A percentile compares a stretch with the other conserved stretches of the same genome.
These are phyloP conservation scores for Prorops nasuta DNA, from an alignment of 1,140 invertebrate genomes.

Conservation along the genomic window DNA sequence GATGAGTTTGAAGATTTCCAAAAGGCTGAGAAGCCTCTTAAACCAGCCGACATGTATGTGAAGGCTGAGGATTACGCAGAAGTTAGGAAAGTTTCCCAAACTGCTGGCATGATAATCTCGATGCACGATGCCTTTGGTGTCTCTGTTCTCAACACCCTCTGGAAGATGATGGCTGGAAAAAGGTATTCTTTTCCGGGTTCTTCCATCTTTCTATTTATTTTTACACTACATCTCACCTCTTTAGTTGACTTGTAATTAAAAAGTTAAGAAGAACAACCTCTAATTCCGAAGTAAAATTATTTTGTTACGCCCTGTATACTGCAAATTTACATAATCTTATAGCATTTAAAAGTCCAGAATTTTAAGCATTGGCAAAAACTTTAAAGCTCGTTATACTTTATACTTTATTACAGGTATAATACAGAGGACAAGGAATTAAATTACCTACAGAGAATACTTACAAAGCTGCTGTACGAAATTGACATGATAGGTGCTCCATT, in stretches of 20 bases:
- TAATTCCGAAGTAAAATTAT: background rate
- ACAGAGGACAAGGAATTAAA: slow-evolving; percentile 67
- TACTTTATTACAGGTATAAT: slow-evolving; percentile 56
- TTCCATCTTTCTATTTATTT: background rate
- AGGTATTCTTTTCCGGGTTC: too few relatives aligned
- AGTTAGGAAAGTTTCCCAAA: slow-evolving; percentile 29
- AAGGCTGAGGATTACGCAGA: slow-evolving; percentile 41
- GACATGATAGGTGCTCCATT: slow-evolving; percentile 78
- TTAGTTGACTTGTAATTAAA: background rate
- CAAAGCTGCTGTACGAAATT: slow-evolving; percentile 67
- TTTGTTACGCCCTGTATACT: background rate
- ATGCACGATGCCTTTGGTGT: slow-evolving; percentile 74
- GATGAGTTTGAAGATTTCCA: slow-evolving; percentile 1
- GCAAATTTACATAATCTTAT: background rate
- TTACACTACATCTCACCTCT: background rate
- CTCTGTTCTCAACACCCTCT: slow-evolving; percentile 80
- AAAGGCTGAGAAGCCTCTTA: slow-evolving; percentile 21
- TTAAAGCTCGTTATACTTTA: background rate
- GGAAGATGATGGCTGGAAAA: slow-evolving; percentile 82
- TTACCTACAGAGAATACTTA: slow-evolving; percentile 67
- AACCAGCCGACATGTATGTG: slow-evolving; percentile 41
- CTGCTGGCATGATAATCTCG: slow-evolving; percentile 52
- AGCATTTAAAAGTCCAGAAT: too few relatives aligned
- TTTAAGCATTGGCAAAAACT: background rate
- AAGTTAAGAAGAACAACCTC: too few relatives aligned